Base-by-base conservation (phyloP, 2,888 invertebrate species). In the Phasia obesa region DNA sequence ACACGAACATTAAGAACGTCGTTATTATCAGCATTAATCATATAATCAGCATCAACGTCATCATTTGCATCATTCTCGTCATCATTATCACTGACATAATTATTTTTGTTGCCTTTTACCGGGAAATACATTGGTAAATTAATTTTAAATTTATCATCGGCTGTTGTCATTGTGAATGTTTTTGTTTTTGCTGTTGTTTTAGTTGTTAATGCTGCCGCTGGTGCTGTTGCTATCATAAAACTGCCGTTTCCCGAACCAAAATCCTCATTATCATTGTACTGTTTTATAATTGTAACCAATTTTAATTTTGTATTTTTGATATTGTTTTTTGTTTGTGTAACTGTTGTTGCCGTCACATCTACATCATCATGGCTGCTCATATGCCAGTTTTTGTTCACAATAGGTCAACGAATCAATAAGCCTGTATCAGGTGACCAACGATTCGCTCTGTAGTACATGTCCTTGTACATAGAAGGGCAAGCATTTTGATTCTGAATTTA, bases 381-480 rank as follows among this genome's bases (percentile, higher is more conserved):
- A 38, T 81, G 60, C 84, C 75, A 84, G 78, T 64, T 85, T 81
- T 85, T 86, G 84, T 79, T 82, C 81, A 75, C 69, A 75, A 78
- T 87, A 82, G 88, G 90, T 88, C 91, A 90, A 89, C 91, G 90
- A 89, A 91, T 90, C 87, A 91, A 85, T 75, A 90, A 87, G 57
- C 91, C 90, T 77, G 91, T 88, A 81, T 91, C 91, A 49, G 91
- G 89, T 53, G 91, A 90, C 91, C 91, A 91, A 81, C 91, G 91
- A 87, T 91, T 91, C 86, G 91, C 91, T 93, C 95, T 95, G 90
- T 97, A 97, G 89, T 96, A 95, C 95, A 96, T 96, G 89, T 97
- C 96, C 92, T 95, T 95, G 90, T 96, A 95, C 97, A 97, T 97
- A 86, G 96, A 95, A 62, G 97, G 96, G 92, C 97, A 97, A 91